These are phyloP conservation scores for Pipistrellus kuhlii DNA, from an alignment of 2,797 vertebrate species.

Conservation along the genomic window DNA sequence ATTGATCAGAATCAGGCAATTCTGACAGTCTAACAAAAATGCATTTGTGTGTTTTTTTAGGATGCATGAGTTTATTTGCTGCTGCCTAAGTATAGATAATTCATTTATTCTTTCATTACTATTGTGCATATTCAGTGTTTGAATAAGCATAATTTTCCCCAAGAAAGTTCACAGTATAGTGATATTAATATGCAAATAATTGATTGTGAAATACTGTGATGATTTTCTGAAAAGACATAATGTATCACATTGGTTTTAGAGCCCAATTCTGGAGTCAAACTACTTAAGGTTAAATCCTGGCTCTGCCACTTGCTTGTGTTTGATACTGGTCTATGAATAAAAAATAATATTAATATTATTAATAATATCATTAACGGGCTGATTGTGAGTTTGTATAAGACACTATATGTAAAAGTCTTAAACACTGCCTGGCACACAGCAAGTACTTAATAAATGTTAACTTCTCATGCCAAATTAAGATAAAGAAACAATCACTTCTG, in stretches of 20 bases:
- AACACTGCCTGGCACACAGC: background rate
- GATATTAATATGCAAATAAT: background rate
- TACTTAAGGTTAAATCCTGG: background rate
- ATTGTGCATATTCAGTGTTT: background rate
- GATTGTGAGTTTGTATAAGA: background rate
- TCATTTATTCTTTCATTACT: background rate
- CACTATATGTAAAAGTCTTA: background rate
- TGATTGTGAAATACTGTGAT: background rate
- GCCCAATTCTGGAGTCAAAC: background rate
- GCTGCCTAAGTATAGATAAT: background rate
- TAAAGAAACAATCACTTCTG: background rate
- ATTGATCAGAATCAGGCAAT: background rate
- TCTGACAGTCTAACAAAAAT: conserved; percentile 7
- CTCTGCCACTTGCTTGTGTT: background rate
- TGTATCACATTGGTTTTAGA: background rate
- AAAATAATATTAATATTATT: background rate
- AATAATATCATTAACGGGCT: background rate
- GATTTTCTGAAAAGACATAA: background rate
- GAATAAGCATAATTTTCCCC: background rate
- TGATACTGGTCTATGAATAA: background rate
- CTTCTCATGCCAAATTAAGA: background rate
- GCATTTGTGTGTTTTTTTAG: background rate
- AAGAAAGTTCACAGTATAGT: background rate
- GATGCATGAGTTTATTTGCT: background rate
- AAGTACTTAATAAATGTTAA: background rate